Evolutionary conservation across 2,888 invertebrate genomes (phyloP).

Genomic region (Callosobruchus maculatus): DNA sequence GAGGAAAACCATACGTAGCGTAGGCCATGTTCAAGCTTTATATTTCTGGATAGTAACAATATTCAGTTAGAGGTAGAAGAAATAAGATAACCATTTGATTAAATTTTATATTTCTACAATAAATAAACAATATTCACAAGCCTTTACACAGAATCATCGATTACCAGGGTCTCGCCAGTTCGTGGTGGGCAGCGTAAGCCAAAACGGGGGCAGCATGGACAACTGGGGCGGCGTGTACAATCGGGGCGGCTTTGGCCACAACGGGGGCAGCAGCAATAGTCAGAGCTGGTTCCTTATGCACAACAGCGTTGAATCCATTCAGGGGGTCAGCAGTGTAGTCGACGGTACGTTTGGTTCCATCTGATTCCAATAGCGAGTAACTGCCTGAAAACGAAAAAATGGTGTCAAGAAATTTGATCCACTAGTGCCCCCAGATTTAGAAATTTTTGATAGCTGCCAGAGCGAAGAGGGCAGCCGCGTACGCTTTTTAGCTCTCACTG

Average conservation of each 20-base stretch:
- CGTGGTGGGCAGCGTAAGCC: neutral
- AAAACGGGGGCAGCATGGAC: conserved; percentile 7
- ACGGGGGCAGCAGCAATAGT: conserved; percentile 27
- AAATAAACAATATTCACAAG: neutral
- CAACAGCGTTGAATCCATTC: conserved; percentile 55
- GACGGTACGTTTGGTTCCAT: conserved; percentile 53
- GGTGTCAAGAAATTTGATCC: neutral
- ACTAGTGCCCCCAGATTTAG: too few species aligned
- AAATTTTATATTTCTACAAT: neutral
- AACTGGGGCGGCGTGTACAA: conserved; percentile 16
- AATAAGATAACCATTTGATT: neutral
- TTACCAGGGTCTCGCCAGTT: neutral
- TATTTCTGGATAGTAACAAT: too few species aligned
- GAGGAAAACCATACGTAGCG: too few species aligned
- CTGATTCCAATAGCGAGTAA: conserved; percentile 53
- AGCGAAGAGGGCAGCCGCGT: too few species aligned
- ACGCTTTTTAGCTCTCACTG: too few species aligned
- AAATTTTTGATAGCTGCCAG: too few species aligned
- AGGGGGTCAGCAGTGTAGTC: conserved; percentile 53
- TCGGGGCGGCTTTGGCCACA: too few species aligned
- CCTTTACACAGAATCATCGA: neutral
- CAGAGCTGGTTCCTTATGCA: conserved; percentile 48
- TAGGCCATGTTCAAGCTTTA: too few species aligned
- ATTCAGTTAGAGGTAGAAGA: too few species aligned
- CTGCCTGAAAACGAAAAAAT: conserved; percentile 34